A percentile compares a stretch with the other conserved stretches of the same genome.
Conservation (phyloP, 2,113 vertebrate species). For the Callaeas wilsoni region DNA sequence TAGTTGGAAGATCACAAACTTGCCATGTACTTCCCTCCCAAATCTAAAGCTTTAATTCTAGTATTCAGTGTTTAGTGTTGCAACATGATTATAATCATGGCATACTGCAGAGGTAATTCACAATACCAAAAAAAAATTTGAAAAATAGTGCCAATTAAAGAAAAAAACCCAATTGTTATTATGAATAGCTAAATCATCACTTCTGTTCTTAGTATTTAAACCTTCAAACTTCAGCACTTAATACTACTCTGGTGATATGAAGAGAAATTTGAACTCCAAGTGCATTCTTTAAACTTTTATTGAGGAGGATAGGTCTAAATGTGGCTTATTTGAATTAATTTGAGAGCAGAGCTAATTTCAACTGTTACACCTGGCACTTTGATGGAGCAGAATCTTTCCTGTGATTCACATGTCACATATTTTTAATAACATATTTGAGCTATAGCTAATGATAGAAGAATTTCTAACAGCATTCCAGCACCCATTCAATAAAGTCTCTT, state of each 20-base stretch:
- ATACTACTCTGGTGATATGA: not conserved
- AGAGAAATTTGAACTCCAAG: not conserved
- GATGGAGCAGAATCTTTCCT: not conserved
- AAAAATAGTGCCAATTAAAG: no score
- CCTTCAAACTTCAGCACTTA: not conserved
- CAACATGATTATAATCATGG: not conserved
- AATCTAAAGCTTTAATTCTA: not conserved
- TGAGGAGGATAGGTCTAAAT: not conserved
- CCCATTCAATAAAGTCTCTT: not conserved
- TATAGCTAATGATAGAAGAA: not conserved
- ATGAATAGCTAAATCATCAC: not conserved
- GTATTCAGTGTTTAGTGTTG: not conserved
- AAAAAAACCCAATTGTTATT: not conserved
- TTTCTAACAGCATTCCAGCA: not conserved
- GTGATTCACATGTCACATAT: accelerated
- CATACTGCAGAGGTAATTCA: not conserved
- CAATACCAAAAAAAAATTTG: not conserved
- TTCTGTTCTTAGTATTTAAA: not conserved
- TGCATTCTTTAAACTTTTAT: not conserved
- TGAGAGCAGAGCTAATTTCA: not conserved
- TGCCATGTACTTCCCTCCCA: not conserved
- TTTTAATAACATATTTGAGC: not conserved
- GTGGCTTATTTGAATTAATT: not conserved
- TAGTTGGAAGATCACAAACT: not conserved
- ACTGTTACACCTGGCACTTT: not conserved